A percentile compares a stretch with the other conserved stretches of the same genome.
Conservation (phyloP, 2,113 vertebrate species). For the Xenopus borealis region DNA sequence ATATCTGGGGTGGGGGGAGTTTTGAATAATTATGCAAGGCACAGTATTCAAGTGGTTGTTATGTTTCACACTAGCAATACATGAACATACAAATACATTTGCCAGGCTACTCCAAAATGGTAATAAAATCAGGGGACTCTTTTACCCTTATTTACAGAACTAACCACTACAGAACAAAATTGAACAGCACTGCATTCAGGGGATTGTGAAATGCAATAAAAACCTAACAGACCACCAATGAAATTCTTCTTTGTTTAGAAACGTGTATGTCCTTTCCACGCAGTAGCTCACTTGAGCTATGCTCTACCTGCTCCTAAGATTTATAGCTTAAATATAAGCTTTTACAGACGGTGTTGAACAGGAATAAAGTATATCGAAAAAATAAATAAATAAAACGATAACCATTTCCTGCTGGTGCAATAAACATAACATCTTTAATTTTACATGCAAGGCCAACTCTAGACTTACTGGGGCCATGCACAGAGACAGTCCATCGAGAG, state of each 20-base stretch:
- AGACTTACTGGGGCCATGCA: conserved; percentile 55
- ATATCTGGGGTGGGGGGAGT: too few species aligned
- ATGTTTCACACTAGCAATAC: background rate
- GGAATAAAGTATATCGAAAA: conserved; percentile 50
- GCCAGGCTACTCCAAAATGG: background rate
- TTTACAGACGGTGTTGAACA: conserved; percentile 52
- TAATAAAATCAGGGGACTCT: background rate
- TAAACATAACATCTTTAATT: conserved; percentile 51
- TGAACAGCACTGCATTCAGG: background rate
- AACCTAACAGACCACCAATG: conserved; percentile 26
- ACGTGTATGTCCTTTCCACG: background rate
- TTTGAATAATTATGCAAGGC: too few species aligned
- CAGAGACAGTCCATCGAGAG: conserved; percentile 45
- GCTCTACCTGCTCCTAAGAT: conserved; percentile 24
- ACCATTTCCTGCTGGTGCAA: conserved; percentile 53
- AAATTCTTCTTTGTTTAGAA: conserved; percentile 5
- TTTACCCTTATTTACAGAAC: background rate
- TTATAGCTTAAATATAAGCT: conserved; percentile 51
- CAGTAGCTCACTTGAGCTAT: conserved; percentile 6
- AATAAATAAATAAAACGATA: conserved; percentile 33
- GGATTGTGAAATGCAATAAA: conserved; percentile 20
- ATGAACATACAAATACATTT: background rate
- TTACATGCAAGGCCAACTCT: conserved; percentile 43
- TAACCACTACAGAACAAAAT: background rate
- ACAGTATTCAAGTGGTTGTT: too few species aligned